phyloP scores from a whole-genome alignment of 2,113 vertebrate genomes.

The Pogonocichla stellata region DNA sequence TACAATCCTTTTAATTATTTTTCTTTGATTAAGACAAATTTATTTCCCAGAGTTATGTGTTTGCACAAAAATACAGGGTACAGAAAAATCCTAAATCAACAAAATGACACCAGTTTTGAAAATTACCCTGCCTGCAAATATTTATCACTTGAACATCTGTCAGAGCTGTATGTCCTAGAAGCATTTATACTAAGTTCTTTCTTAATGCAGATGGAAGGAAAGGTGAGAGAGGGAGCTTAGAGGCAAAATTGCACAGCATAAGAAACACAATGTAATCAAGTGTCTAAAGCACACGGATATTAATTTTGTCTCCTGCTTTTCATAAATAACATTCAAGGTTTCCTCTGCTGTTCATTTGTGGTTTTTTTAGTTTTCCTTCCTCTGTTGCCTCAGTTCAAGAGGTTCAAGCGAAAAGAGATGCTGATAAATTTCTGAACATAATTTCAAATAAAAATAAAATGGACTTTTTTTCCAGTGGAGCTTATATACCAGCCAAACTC shows the following conservation, averaged over 20 bases:
- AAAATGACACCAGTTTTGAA: constrained; percentile 1
- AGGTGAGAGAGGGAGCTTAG: background rate
- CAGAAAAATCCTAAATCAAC: background rate
- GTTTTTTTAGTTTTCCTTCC: background rate
- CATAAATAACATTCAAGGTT: background rate
- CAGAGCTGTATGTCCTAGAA: background rate
- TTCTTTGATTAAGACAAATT: constrained; percentile 27
- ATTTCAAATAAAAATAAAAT: background rate
- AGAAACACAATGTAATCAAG: background rate
- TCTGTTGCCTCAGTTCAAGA: background rate
- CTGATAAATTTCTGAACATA: background rate
- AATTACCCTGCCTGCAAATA: constrained; percentile 7
- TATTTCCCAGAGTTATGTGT: background rate
- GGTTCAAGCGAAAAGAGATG: background rate
- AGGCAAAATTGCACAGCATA: background rate
- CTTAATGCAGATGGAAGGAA: background rate
- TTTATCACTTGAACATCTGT: constrained; percentile 18
- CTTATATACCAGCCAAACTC: background rate
- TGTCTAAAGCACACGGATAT: background rate
- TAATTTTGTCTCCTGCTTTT: background rate
- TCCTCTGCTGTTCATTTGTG: background rate
- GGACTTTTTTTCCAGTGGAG: background rate
- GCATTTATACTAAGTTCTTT: background rate
- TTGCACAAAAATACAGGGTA: background rate
- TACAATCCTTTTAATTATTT: constrained; percentile 29